Conservation (phyloP, 2,888 invertebrate genomes). For the Toxonevra muliebris region DNA sequence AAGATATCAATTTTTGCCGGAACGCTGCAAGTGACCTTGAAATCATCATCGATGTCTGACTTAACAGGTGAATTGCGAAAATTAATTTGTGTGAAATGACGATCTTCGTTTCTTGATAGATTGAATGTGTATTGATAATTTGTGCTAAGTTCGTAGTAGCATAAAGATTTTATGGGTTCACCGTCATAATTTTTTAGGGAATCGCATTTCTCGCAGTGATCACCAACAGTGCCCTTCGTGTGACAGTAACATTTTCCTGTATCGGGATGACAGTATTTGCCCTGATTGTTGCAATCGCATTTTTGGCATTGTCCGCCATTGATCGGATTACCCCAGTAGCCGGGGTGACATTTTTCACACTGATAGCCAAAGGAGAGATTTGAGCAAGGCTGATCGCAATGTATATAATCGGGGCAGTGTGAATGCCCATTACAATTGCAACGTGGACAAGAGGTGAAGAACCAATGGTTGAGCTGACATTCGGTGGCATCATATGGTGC, state of each 20-base stretch:
- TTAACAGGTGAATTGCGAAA: constrained; percentile 95
- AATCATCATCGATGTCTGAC: constrained; percentile 91
- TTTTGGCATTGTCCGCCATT: constrained; percentile 94
- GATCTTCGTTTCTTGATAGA: constrained; percentile 95
- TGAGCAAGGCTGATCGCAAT: constrained; percentile 84
- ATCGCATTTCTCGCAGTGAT: constrained; percentile 96
- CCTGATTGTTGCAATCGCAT: constrained; percentile 96
- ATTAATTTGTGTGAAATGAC: constrained; percentile 94
- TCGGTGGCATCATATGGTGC: constrained; percentile 68
- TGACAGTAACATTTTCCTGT: constrained; percentile 95
- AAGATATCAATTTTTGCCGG: constrained; percentile 91
- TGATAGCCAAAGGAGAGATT: constrained; percentile 86
- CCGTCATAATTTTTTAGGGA: constrained; percentile 93
- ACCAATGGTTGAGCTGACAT: constrained; percentile 83
- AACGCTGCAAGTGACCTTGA: constrained; percentile 87
- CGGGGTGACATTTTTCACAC: constrained; percentile 88
- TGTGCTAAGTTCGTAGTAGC: constrained; percentile 95
- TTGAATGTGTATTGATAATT: constrained; percentile 99
- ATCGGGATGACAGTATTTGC: constrained; percentile 89
- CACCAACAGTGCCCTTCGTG: constrained; percentile 94
- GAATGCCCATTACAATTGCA: constrained; percentile 95
- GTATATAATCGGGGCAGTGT: constrained; percentile 76
- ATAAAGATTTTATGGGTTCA: constrained; percentile 91
- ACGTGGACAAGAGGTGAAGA: constrained; percentile 88
- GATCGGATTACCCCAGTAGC: constrained; percentile 93